Base-by-base conservation (phyloP, 2,888 invertebrate species). In the Apeira syringaria region DNA sequence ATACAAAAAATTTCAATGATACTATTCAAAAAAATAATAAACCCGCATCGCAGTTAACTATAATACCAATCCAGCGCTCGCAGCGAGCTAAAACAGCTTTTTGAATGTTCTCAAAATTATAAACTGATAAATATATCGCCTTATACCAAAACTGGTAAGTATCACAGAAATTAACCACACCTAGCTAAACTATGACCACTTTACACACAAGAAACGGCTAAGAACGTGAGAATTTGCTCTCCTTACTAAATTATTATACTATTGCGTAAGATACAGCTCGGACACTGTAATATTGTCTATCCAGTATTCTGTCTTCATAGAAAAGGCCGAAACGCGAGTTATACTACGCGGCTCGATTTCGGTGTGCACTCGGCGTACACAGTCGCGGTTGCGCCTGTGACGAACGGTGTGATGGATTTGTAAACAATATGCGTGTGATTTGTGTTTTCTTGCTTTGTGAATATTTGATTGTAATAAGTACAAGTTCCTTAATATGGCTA, bases 91-190 rank as follows among this genome's bases (percentile, higher is more conserved):
- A 35, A 37, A 32, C 8, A 20, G 7, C 1, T 10, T 24, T 30
- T 26, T 33, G 28, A 38, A 38, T 44, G 39, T 40, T 27, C 34
- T 11, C 24, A 24, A 46, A 47, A 42, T 48, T 34, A 56, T 52
- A 57, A 60, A 63, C 52, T 66, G 61, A 63, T 58, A 59, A 47
- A 47, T 31, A 42, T 42, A 84, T 77, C 81, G 73, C 73, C 83
- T 86, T 85, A 86, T 88, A 87, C 84, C 85, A 72, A 78, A 80
- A 46, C 64, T 71, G 87, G 87, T 85, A 87, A 87, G 84, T 89
- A 89, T 89, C 88, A 88, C 88, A 89, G 88, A 88, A 89, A 86
- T 85, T 80, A 88, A 88, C 79, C 79, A 78, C 79, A 81, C 76
- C 84, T 87, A 88, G 82, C 87, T 87, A 86, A 83, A 82, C 80